These are phyloP conservation scores for Cairina moschata DNA, from an alignment of 2,113 vertebrate genomes.

Conservation along the genomic window DNA sequence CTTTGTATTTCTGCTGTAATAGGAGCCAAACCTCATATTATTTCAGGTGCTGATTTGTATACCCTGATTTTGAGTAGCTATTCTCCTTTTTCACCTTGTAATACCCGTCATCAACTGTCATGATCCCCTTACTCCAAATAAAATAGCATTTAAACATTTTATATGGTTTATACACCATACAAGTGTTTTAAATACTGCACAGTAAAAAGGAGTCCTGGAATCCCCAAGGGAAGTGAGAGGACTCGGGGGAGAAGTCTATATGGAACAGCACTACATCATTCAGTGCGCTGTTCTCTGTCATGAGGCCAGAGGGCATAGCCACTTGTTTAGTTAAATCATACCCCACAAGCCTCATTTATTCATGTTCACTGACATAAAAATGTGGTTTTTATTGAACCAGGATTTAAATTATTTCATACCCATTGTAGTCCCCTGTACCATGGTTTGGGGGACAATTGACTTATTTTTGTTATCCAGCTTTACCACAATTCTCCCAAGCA, in stretches of 20 bases:
- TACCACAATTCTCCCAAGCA: not conserved
- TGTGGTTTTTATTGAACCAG: not conserved
- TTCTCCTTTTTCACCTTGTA: not conserved
- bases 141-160: not conserved
- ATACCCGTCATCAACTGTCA: not conserved
- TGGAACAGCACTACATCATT: not conserved
- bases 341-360: not conserved
- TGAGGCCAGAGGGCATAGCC: not conserved
- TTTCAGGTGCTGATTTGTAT: not conserved
- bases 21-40: not conserved
- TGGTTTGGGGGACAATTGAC: not conserved
- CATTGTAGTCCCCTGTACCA: not conserved
- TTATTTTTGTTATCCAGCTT: not conserved
- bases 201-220: not conserved
- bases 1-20: not conserved
- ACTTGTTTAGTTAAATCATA: not conserved
- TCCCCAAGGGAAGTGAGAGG: not conserved
- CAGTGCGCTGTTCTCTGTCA: not conserved
- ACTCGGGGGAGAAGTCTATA: not conserved
- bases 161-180: not conserved
- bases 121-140: not conserved
- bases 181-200: not conserved
- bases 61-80: not conserved
- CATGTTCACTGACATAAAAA: not conserved
- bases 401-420: not conserved